Base-by-base conservation (phyloP, 2,888 invertebrate species). In the Tholera decimalis region DNA sequence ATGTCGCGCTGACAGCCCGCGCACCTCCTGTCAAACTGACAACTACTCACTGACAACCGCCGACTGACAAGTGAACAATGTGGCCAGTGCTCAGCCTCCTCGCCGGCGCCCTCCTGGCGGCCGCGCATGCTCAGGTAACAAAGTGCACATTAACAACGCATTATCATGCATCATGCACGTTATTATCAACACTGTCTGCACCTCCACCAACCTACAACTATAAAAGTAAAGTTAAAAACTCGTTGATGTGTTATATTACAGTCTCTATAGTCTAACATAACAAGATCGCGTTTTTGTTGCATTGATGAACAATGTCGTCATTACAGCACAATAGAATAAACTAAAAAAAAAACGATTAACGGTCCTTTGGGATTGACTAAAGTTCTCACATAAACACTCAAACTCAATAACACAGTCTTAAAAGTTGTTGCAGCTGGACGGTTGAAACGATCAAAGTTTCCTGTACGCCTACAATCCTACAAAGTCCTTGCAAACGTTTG, bases 121-220 rank as follows among this genome's bases (percentile, higher is more conserved):
- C 85, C 62, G 87, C 86, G 62, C 81, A 80, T 58, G 91, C 93
- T 75, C 94, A 94, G 93, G 94, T 94, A 91, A 83, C 51, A 44
- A 53, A 65, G 46, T 74, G 67, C 50, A 68, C 63, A 68, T 57
- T 54, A 55, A 64, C 39, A 47, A 58, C 51, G 60, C 68, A 72
- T 77, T 71, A 73, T 50, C 73, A 71, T 75, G 33, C 65, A 70
- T 41, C 72, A 57, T 67, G 53, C 50, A 53, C 73, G 59, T 61
- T 64, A 74, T 67, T 62, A 67, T 62, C 67, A 62, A 70, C 64
- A 61, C 57, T 59, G 57, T 75, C 65, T 67, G 63, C 54, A 69
- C 37, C 55, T 66, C 30, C 33, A 54, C 15, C 59, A 33, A 58
- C 53, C 47, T 35, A 55, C 72, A 53, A 55, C 54, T 53, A 64